phyloP scores from a whole-genome alignment of 2,797 vertebrate species.

The Podargus strigoides region DNA sequence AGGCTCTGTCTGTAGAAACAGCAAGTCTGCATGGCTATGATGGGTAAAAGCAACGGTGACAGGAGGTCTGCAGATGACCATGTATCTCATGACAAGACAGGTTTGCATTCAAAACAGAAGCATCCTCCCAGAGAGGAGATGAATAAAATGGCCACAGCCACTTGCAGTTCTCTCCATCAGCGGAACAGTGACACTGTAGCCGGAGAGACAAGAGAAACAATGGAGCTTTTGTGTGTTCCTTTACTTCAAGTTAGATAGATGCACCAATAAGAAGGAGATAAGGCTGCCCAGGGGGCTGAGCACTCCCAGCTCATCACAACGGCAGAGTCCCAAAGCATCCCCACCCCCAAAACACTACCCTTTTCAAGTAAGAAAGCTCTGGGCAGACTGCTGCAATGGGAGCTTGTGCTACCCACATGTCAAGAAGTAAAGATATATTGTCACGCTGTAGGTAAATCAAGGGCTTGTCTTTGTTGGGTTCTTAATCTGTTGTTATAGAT shows the following conservation, averaged over 20 bases:
- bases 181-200: not conserved
- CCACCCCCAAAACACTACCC: not conserved
- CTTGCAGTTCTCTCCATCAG: not conserved
- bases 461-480: not conserved
- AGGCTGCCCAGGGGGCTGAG: not conserved
- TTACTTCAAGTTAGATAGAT: not conserved
- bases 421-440: not conserved
- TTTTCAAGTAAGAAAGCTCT: not conserved
- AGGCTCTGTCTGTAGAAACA: not conserved
- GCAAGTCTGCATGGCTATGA: not conserved
- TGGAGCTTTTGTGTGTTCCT: not conserved
- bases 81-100: not conserved
- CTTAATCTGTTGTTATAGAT: not conserved
- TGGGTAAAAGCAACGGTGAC: not conserved
- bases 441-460: not conserved
- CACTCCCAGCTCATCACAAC: not conserved
- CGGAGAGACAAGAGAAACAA: not conserved
- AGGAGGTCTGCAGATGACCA: not conserved
- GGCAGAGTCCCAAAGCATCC: not conserved
- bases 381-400: not conserved
- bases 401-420: not conserved
- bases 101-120: not conserved
- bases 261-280: not conserved
- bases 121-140: not conserved
- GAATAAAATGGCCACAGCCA: not conserved